A percentile compares a stretch with the other conserved stretches of the same genome.
Evolutionary conservation across 2,888 invertebrate genomes (phyloP).

Genomic region (Ochropleura plecta): DNA sequence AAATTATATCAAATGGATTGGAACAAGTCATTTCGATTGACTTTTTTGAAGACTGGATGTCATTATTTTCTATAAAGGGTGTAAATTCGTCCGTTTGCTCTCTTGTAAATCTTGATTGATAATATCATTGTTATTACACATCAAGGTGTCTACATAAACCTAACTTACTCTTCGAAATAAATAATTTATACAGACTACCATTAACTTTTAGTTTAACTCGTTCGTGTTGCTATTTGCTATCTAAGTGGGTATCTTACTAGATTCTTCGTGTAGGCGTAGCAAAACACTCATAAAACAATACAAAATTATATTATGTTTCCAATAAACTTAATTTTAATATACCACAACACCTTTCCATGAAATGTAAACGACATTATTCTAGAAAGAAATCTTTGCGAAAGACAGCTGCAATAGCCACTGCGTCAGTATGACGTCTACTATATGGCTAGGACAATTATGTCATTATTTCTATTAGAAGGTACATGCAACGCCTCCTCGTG

Average conservation of each 20-base stretch:
- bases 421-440: constrained; percentile 53
- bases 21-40: background rate
- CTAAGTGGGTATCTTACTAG: constrained; percentile 17
- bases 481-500: constrained; percentile 29
- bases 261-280: background rate
- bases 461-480: constrained; percentile 50
- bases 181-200: background rate
- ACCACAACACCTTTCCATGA: background rate
- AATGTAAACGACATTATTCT: background rate
- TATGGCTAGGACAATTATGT: constrained; percentile 38
- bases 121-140: background rate
- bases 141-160: background rate
- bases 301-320: background rate
- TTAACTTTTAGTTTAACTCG: background rate
- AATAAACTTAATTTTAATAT: background rate
- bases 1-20: constrained; percentile 18
- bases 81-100: background rate
- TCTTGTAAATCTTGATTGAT: background rate
- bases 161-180: no score
- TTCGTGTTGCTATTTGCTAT: constrained; percentile 17
- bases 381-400: constrained; percentile 26
- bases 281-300: background rate
- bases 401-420: constrained; percentile 39
- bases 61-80: background rate
- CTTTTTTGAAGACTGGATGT: background rate